Evolutionary conservation across 1,140 invertebrate species (phyloP), one percentile per base, ranked within the genome.

Genomic region (Hormaphis cornu): DNA sequence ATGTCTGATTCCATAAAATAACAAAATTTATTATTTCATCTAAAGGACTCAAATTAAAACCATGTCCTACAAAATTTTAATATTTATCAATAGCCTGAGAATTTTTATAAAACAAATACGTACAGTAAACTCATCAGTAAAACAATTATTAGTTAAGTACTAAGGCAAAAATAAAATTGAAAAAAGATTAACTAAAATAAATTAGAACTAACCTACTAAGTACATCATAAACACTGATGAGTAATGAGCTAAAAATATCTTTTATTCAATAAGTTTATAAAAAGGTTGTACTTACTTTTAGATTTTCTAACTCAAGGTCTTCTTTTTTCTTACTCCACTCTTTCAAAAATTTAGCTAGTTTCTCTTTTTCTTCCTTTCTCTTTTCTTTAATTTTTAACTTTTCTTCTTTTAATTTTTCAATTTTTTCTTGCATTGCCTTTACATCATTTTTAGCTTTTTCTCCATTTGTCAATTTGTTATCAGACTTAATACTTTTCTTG

Each of bases 281-380:
- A 46, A 74, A 63, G 12, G 4, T 24, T 20, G 16, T 10, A 44
- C 42, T 28, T 28, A 50, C 75, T 71, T 75, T 74, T 12, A 75
- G 69, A 73, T 76, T 74, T 72, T 76, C 75, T 42, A 73, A 70
- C 70, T 76, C 75, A 16, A 75, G 69, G 70, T 75, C 74, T 46
- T 76, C 75, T 46, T 72, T 66, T 53, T 73, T 73, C 46, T 70
- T 74, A 35, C 72, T 74, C 72, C 74, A 76, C 71, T 76, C 74
- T 70, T 72, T 73, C 42, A 74, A 71, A 52, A 76, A 75, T 44
- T 74, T 66, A 14, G 74, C 73, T 26, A 75, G 22, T 58, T 75
- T 73, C 44, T 71, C 53, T 53, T 73, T 75, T 48, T 74, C 72
- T 63, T 74, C 74, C 33, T 61, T 70, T 48, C 71, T 73, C 16